phyloP scores from a whole-genome alignment of 2,113 vertebrate species.

The Campylomormyrus tamandua region DNA sequence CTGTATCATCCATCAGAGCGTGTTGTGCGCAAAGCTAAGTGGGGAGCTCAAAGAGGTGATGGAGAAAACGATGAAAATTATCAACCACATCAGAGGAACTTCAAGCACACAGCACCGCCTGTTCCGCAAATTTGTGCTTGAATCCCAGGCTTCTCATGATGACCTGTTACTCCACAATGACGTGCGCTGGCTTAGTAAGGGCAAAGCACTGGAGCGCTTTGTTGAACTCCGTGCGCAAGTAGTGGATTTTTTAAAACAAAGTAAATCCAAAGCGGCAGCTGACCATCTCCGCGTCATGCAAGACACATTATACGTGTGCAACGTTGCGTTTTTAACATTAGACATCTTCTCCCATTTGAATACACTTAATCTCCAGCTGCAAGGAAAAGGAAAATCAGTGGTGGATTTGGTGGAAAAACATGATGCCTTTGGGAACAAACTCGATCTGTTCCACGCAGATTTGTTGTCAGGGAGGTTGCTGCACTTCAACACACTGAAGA shows the following conservation, averaged over 20 bases:
- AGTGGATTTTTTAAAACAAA: neutral
- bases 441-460: neutral
- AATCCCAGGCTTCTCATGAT: neutral
- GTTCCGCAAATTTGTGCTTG: neutral
- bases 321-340: constrained; percentile 6
- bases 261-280: constrained; percentile 2
- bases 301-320: neutral
- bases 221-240: no score
- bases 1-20: constrained; percentile 8
- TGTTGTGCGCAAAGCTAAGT: neutral
- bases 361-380: neutral
- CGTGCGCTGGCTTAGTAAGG: constrained; percentile 4
- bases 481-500: constrained; percentile 8
- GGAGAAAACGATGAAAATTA: neutral
- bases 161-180: constrained; percentile 15
- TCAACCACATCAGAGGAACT: constrained; percentile 5
- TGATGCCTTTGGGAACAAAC: neutral
- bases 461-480: constrained; percentile 3
- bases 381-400: neutral
- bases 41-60: constrained; percentile 9
- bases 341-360: constrained; percentile 9
- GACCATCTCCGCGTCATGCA: neutral
- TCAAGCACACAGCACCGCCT: constrained; percentile 2
- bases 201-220: constrained; percentile 8
- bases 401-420: constrained; percentile 9